Percentiles rank a stretch among this genome's conserved stretches.
Evolutionary conservation across 2,888 invertebrate genomes (phyloP).

Genomic region (Machimus atricapillus): DNA sequence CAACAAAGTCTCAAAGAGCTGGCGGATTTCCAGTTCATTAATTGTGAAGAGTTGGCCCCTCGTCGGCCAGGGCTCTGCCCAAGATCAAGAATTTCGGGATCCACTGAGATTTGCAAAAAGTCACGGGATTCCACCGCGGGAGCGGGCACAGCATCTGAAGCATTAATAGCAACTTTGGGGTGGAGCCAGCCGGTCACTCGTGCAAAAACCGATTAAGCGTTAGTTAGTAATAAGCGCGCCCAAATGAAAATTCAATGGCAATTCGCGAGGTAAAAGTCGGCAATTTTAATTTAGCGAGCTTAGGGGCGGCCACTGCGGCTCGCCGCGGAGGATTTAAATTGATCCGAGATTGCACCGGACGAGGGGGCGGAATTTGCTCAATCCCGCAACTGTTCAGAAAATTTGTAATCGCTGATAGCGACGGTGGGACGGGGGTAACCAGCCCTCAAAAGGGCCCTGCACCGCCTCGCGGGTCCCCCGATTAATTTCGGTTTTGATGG

Average conservation of each 20-base stretch:
- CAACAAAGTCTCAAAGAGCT: background rate
- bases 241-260: background rate
- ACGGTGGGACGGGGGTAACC: background rate
- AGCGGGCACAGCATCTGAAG: background rate
- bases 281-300: background rate
- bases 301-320: background rate
- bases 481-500: background rate
- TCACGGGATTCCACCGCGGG: background rate
- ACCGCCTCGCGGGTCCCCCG: background rate
- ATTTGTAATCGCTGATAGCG: background rate
- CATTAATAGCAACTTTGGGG: background rate
- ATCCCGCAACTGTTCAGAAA: background rate
- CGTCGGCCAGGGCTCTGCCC: background rate
- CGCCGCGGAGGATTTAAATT: background rate
- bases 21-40: background rate
- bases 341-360: background rate
- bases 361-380: background rate
- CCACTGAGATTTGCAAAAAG: background rate
- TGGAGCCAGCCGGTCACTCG: background rate
- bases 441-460: background rate
- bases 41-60: background rate
- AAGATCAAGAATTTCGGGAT: background rate
- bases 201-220: background rate
- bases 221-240: background rate
- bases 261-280: background rate